These are phyloP conservation scores for Rhinogobius similis DNA, from an alignment of 2,113 vertebrate species.

Conservation along the genomic window DNA sequence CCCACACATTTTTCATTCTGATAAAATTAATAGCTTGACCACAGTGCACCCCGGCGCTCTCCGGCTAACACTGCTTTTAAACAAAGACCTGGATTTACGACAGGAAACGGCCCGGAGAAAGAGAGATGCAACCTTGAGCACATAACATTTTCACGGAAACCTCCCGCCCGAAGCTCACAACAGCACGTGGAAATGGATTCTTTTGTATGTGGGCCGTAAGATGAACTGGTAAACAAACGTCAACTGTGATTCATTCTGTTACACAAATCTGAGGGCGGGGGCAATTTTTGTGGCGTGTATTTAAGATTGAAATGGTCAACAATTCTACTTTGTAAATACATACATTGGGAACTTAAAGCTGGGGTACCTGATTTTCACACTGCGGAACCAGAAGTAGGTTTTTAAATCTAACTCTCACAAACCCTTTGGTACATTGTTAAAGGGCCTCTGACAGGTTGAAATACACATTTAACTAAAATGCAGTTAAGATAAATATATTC, in stretches of 20 bases:
- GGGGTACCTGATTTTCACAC: no score
- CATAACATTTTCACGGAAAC: conserved; percentile 38
- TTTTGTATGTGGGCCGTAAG: conserved; percentile 38
- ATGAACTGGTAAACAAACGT: conserved; percentile 51
- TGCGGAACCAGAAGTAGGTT: no score
- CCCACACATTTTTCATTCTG: conserved; percentile 18
- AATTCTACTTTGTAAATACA: no score
- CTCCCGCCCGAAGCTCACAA: conserved; percentile 39
- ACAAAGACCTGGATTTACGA: conserved; percentile 52
- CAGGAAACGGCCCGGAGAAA: conserved; percentile 25
- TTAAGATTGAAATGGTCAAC: background rate
- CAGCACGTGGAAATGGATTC: conserved; percentile 52
- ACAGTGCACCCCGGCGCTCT: background rate
- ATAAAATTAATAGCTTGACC: conserved; percentile 12
- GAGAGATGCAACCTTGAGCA: conserved; percentile 51
- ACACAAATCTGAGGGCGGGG: background rate
- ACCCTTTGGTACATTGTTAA: no score
- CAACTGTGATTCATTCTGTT: conserved; percentile 1
- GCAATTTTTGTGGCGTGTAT: background rate
- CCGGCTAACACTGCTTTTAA: conserved; percentile 34
- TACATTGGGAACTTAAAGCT: no score
- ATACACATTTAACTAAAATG: no score
- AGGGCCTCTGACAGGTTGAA: no score
- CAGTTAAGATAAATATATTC: no score
- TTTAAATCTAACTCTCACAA: no score